Conservation (phyloP, 2,113 vertebrate genomes). For the Nycticebus coucang region DNA sequence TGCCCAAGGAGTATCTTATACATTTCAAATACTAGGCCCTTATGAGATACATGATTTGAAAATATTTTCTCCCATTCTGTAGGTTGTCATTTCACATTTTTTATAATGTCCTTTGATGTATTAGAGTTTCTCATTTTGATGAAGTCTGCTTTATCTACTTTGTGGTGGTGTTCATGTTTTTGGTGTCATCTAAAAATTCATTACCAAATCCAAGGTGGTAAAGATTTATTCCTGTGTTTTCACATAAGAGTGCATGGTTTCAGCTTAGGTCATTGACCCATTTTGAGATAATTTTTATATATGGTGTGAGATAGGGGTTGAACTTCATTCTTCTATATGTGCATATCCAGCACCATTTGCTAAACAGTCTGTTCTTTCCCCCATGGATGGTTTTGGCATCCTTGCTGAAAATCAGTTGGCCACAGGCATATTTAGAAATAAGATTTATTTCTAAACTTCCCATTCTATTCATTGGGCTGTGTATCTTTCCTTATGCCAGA, state of each 20-base stretch:
- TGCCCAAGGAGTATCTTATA: too few species aligned
- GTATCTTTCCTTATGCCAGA: fast-evolving
- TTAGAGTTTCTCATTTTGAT: neutral
- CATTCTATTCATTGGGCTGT: neutral
- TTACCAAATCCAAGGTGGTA: neutral
- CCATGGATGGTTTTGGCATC: too few species aligned
- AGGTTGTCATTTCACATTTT: neutral
- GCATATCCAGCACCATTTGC: neutral
- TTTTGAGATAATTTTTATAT: neutral
- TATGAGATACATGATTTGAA: neutral
- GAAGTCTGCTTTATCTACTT: neutral
- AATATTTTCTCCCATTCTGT: fast-evolving
- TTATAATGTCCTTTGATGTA: neutral
- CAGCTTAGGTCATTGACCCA: neutral
- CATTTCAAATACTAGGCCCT: too few species aligned
- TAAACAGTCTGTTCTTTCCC: too few species aligned
- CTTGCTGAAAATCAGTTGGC: too few species aligned
- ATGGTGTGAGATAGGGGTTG: neutral
- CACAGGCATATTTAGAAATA: fast-evolving
- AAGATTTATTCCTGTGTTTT: neutral
- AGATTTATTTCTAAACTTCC: neutral
- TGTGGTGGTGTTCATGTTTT: neutral
- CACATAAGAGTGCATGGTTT: neutral
- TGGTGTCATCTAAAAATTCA: neutral
- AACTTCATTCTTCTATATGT: neutral